A percentile compares a stretch with the other conserved stretches of the same genome.
These are phyloP conservation scores for Melanchra persicariae DNA, from an alignment of 2,888 invertebrate species.

Conservation along the genomic window DNA sequence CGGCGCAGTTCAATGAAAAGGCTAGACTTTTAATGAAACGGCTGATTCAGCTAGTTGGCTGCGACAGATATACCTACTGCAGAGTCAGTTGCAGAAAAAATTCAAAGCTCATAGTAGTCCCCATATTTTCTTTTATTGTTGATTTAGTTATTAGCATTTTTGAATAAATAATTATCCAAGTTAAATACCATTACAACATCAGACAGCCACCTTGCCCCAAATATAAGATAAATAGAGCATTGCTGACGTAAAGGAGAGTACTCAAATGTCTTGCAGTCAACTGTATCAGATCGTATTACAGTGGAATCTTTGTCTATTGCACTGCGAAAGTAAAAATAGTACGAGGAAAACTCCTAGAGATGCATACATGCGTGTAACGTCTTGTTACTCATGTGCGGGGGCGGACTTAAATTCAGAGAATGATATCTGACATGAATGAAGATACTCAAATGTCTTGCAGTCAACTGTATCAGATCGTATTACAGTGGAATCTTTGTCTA, in stretches of 20 bases:
- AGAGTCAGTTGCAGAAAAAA: neutral
- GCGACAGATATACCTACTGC: neutral
- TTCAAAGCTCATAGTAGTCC: neutral
- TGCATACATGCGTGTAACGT: conserved; percentile 24
- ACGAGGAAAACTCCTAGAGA: conserved; percentile 60
- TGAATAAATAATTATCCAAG: conserved; percentile 27
- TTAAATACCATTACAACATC: conserved; percentile 38
- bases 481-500: conserved; percentile 61
- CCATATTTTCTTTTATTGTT: neutral
- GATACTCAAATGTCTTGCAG: conserved; percentile 41
- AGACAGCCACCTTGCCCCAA: conserved; percentile 56
- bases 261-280: conserved; percentile 42
- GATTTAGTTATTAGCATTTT: neutral
- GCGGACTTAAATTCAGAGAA: neutral
- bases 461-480: conserved; percentile 51
- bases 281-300: conserved; percentile 56
- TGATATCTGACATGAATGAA: conserved; percentile 6
- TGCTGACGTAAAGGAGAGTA: conserved; percentile 48
- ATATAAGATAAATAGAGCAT: conserved; percentile 61
- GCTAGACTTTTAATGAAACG: too few relatives aligned
- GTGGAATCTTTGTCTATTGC: conserved; percentile 58
- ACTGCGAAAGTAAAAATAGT: conserved; percentile 53
- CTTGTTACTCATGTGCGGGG: conserved; percentile 21
- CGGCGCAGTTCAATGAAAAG: too few relatives aligned
- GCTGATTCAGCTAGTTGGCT: too few relatives aligned